Evolutionary conservation across 2,797 vertebrate species (phyloP).

Genomic region (Ctenochaetus hawaiiensis): DNA sequence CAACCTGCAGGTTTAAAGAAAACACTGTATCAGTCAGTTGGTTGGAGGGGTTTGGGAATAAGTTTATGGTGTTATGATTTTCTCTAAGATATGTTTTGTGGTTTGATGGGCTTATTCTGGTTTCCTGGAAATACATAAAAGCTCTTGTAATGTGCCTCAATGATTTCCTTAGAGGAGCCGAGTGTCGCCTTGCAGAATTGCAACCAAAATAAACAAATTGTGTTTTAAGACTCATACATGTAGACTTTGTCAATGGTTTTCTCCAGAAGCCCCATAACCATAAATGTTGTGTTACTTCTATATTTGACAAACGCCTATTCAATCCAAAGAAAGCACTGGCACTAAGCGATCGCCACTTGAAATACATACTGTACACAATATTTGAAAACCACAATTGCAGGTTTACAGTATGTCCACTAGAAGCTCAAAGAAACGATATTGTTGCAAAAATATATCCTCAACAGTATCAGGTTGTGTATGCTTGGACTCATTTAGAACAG

Average conservation of each 20-base stretch:
- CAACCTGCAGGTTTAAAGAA: conserved; percentile 56
- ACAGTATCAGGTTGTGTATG: conserved; percentile 82
- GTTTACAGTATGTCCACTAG: conserved; percentile 70
- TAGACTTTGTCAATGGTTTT: conserved; percentile 70
- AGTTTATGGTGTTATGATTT: conserved; percentile 66
- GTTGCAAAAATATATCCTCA: conserved; percentile 78
- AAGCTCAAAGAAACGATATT: conserved; percentile 74
- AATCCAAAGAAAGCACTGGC: conserved; percentile 86
- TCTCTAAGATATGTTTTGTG: conserved; percentile 75
- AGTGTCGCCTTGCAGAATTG: conserved; percentile 55
- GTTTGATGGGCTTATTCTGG: conserved; percentile 61
- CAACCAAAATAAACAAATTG: conserved; percentile 71
- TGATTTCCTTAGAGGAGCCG: conserved; percentile 49
- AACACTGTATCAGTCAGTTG: conserved; percentile 32
- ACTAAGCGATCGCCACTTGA: conserved; percentile 73
- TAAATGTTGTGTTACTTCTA: conserved; percentile 82
- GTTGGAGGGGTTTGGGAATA: conserved; percentile 52
- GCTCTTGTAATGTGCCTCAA: conserved; percentile 58
- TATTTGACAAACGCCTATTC: conserved; percentile 77
- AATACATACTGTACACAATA: conserved; percentile 76
- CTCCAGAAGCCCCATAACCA: conserved; percentile 68
- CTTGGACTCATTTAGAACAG: conserved; percentile 71
- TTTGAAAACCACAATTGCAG: conserved; percentile 86
- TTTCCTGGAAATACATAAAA: conserved; percentile 64
- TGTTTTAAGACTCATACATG: conserved; percentile 66